Base-by-base conservation (phyloP, 92 coral and sea anemone species). In the Phenganax subtilis region DNA sequence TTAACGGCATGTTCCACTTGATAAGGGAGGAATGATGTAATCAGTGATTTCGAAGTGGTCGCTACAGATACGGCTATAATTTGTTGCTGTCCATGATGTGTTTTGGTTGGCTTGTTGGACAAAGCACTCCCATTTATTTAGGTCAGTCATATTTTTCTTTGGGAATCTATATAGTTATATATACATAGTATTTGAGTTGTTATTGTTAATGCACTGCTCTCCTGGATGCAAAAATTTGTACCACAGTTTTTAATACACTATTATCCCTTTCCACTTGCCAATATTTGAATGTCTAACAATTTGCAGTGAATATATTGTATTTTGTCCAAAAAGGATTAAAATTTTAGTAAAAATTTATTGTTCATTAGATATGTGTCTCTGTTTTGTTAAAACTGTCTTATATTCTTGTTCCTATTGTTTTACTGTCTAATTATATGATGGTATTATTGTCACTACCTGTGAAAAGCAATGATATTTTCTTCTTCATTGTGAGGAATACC, bases 1-100 rank as follows among this genome's bases (percentile, higher is more conserved):
- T 69, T 20, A 51, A 30, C 75, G 52, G 20, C 75, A 69, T 30
- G 75, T 69, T 27, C 75, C 75, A 69, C 20, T 69, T 69, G 51
- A 30, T 7, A 53, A n/a, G n/a, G 55, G 75, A 30, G 75, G 75
- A 9, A 69, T 69, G 53, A 69, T 7, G 52, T 69, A 69, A 0
- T 69, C 67, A 12, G 67, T 12, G 28, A 12, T 12, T 61, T 61
- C 25, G 6, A 69, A 69, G 53, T 69, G 75, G 75, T 69, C 20
- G 31, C 75, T 71, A 55, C 57, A 71, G 12, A 71, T 71, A 29
- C 55, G 75, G 57, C 57, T 37, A 12, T 71, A 37, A 12, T 15
- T n/a, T 10, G 75, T 71, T n/a, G 55, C 55, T 53, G 11, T 71
- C 75, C 75, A 71, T 71, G 75, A 15, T 37, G 27, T 29, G n/a